Conservation (phyloP, 2,797 vertebrate genomes). For the Oceanodroma leucorhoa region DNA sequence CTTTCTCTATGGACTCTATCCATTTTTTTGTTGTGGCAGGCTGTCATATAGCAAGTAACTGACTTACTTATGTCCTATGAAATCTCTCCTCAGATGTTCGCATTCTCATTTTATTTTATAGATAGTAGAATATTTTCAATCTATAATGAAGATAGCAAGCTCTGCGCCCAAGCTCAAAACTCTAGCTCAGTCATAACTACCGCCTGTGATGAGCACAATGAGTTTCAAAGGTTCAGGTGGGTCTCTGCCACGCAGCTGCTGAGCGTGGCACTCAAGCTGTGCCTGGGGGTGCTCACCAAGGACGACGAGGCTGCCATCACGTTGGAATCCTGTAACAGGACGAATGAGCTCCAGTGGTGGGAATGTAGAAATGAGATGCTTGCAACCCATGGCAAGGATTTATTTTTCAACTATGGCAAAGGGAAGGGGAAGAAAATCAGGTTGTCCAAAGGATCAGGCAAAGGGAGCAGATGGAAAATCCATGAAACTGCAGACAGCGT, state of each 20-base stretch:
- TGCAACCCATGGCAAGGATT: constrained; percentile 76
- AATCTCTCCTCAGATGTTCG: neutral
- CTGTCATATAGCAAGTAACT: neutral
- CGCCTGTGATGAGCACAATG: constrained; percentile 73
- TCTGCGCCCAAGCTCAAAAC: constrained; percentile 80
- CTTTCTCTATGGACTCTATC: neutral
- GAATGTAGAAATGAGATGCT: constrained; percentile 90
- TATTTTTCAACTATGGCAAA: constrained; percentile 89
- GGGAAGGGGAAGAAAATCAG: constrained; percentile 81
- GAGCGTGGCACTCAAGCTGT: constrained; percentile 85
- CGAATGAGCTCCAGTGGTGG: constrained; percentile 86
- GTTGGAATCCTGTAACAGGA: constrained; percentile 82
- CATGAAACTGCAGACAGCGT: constrained; percentile 78
- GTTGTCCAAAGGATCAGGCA: constrained; percentile 76
- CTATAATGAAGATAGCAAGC: constrained; percentile 87
- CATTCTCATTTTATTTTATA: constrained; percentile 45
- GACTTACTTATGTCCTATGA: neutral
- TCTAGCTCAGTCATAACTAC: constrained; percentile 69
- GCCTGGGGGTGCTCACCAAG: constrained; percentile 80
- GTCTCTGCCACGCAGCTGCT: constrained; percentile 83
- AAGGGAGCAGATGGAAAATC: constrained; percentile 88
- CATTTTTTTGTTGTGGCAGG: neutral
- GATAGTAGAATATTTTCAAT: constrained; percentile 85
- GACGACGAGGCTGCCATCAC: constrained; percentile 76
- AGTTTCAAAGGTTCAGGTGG: constrained; percentile 89